Evolutionary conservation across 2,113 vertebrate genomes (phyloP).

Genomic region (Phylloscopus trochilus): DNA sequence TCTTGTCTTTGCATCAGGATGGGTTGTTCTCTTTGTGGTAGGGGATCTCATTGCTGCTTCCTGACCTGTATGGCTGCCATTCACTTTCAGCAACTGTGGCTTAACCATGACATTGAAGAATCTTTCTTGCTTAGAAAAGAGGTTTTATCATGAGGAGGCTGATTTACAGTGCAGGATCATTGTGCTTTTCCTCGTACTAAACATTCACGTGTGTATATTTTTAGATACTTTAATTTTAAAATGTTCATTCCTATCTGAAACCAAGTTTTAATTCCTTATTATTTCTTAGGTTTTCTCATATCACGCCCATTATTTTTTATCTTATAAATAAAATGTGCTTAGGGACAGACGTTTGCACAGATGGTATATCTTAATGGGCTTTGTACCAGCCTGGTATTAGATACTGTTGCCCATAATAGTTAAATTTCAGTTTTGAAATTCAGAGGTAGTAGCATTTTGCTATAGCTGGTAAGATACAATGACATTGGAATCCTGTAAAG

Average conservation of each 20-base stretch:
- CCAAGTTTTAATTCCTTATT: conserved; percentile 1
- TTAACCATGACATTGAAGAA: background rate
- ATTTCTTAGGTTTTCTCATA: background rate
- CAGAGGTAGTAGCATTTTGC: background rate
- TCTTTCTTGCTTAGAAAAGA: conserved; percentile 10
- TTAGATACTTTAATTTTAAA: conserved; percentile 29
- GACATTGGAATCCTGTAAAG: background rate
- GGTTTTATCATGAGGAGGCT: background rate
- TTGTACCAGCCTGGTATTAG: background rate
- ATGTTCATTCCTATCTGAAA: background rate
- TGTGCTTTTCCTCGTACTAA: background rate
- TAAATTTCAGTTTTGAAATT: background rate
- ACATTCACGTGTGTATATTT: background rate
- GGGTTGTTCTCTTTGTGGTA: background rate
- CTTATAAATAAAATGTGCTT: background rate
- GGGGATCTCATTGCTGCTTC: background rate
- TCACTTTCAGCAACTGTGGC: background rate
- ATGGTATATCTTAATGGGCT: conserved; percentile 23
- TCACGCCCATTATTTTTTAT: background rate
- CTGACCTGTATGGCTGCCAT: background rate
- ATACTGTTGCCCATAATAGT: background rate
- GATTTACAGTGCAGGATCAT: background rate
- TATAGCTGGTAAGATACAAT: background rate
- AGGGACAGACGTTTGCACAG: conserved; percentile 22
- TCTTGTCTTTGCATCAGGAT: background rate